These are phyloP conservation scores for Listronotus bonariensis DNA, from an alignment of 1,140 invertebrate species.

Conservation along the genomic window DNA sequence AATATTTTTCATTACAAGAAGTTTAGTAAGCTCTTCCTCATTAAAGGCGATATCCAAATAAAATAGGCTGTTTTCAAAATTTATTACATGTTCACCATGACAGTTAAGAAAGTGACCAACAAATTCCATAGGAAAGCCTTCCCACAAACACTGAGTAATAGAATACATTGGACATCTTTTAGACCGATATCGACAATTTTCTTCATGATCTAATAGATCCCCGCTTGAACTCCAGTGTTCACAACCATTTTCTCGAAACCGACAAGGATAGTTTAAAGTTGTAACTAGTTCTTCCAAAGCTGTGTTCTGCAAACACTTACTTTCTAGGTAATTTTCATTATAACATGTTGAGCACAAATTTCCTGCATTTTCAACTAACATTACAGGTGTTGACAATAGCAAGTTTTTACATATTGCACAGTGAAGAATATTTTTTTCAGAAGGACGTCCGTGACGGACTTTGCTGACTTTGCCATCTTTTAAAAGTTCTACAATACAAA, in stretches of 20 bases:
- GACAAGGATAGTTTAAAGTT: conserved; percentile 32
- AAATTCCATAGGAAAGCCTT: conserved; percentile 39
- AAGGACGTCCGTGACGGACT: conserved; percentile 32
- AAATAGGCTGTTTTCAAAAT: conserved; percentile 38
- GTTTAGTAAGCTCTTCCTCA: conserved; percentile 30
- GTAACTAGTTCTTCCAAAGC: conserved; percentile 28
- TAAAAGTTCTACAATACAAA: background rate
- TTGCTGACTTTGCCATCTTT: conserved; percentile 22
- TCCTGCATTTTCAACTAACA: conserved; percentile 36
- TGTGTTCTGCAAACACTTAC: conserved; percentile 34
- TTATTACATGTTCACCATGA: conserved; percentile 42
- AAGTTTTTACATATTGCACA: conserved; percentile 39
- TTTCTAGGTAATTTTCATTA: conserved; percentile 30
- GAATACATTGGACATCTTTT: conserved; percentile 37
- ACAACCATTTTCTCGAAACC: conserved; percentile 40
- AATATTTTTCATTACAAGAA: conserved; percentile 34
- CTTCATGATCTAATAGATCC: conserved; percentile 38
- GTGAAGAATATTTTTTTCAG: conserved; percentile 27
- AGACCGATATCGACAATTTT: conserved; percentile 39
- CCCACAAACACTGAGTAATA: conserved; percentile 36
- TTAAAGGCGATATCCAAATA: conserved; percentile 35
- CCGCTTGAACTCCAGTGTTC: conserved; percentile 25
- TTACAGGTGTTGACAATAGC: conserved; percentile 35
- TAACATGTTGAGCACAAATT: conserved; percentile 35
- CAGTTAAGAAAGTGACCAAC: conserved; percentile 38